Base-by-base conservation (phyloP, 2,888 invertebrate genomes). In the Drosophila differens region DNA sequence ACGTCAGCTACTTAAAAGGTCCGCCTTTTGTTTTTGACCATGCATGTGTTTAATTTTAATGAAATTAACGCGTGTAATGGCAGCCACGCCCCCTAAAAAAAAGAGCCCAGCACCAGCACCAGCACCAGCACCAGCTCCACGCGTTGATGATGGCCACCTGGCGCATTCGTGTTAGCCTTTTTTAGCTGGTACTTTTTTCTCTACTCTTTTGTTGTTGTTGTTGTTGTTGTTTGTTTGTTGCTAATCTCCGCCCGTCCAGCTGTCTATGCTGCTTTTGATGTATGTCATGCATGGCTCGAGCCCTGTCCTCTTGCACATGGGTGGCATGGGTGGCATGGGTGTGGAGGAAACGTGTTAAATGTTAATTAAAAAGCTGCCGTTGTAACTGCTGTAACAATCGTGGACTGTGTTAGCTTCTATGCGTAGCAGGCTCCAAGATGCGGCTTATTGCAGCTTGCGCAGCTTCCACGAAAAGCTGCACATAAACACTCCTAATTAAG, bases 21-120 rank as follows among this genome's bases (percentile, higher is more conserved):
- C 66, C 66, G 62, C 70, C 63, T 62, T 81, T 91, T 91, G 90
- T 91, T 89, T 86, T 87, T 92, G 89, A 80, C 81, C 83, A 72
- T 79, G 89, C 88, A 86, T 91, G 92, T 91, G 92, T 91, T 91
- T 89, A 91, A 91, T 91, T 91, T 91, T 91, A 91, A 91, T 91
- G 92, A 91, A 91, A 91, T 90, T 91, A 91, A 87, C 91, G 91
- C 87, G 76, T 86, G 90, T 85, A 85, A 89, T 79, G 80, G 71
- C 88, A 81, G 66, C 82, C 75, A 76, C 86, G 76, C 84, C 79
- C 81, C 68, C 81, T 14, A 25, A 35, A 4, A 25, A 25, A 4
- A 22, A 6, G 19, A 19, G 28, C 16, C 19, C 49, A 49, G 28
- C 51, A 28, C 19, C 28, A 10, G 51, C 51, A 19, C 19, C 49